Evolutionary conservation across 2,113 vertebrate genomes (phyloP).

Genomic region (Naja naja): DNA sequence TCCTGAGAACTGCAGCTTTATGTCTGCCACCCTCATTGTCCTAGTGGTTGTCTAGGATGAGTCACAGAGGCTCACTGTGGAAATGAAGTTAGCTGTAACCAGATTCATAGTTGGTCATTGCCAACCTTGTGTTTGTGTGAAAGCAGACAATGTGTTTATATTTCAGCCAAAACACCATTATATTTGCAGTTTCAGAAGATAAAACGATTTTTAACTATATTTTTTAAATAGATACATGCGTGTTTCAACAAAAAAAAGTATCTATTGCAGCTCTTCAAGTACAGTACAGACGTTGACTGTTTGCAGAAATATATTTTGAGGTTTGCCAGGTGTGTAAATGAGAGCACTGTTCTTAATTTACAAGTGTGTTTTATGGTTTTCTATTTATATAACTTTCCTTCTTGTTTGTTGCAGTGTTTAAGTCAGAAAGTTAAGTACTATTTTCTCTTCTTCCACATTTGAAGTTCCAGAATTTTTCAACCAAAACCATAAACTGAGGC

Average conservation of each 20-base stretch:
- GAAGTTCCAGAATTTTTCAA: constrained; percentile 38
- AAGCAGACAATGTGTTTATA: neutral
- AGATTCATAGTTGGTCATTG: neutral
- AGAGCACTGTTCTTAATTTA: neutral
- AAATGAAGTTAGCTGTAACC: neutral
- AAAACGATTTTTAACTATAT: neutral
- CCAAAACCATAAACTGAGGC: constrained; percentile 30
- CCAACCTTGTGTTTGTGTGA: neutral
- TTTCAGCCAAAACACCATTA: neutral
- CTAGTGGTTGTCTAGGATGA: neutral
- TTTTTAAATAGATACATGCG: neutral
- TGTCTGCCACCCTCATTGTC: neutral
- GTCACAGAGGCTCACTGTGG: neutral
- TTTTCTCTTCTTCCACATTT: constrained; percentile 45
- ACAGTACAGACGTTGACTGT: neutral
- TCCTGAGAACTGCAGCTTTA: neutral
- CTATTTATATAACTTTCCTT: constrained; percentile 21
- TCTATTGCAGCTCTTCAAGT: neutral
- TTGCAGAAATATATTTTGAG: neutral
- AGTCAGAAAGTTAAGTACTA: constrained; percentile 59
- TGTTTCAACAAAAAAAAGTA: neutral
- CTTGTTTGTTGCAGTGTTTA: constrained; percentile 20
- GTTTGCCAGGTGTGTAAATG: neutral
- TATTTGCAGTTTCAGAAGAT: neutral
- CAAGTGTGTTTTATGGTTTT: neutral